phyloP scores from a whole-genome alignment of 2,797 vertebrate genomes.

The Brachymystax lenok region DNA sequence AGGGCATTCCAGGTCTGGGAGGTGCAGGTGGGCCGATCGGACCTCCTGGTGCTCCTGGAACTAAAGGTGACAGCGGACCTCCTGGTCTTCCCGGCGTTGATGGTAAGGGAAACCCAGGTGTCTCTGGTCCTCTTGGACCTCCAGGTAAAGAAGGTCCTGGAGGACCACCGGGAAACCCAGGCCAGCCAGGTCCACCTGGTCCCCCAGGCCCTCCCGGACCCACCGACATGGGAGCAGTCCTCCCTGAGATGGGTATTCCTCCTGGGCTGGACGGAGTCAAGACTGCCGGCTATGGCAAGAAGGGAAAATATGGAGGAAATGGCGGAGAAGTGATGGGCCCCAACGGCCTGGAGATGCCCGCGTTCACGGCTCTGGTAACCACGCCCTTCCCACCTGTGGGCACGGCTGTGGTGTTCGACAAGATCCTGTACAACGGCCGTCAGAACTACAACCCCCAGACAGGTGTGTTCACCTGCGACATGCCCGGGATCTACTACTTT shows the following conservation, averaged over 20 bases:
- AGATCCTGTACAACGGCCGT: constrained; percentile 93
- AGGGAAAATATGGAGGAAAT: constrained; percentile 79
- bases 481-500: constrained; percentile 97
- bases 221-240: constrained; percentile 84
- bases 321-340: constrained; percentile 70
- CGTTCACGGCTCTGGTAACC: constrained; percentile 89
- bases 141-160: constrained; percentile 84
- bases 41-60: constrained; percentile 82
- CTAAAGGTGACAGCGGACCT: constrained; percentile 86
- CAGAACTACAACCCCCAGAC: constrained; percentile 96
- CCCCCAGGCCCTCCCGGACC: constrained; percentile 87
- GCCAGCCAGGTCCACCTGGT: constrained; percentile 87
- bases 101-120: constrained; percentile 83
- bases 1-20: constrained; percentile 89
- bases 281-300: constrained; percentile 83
- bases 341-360: constrained; percentile 90
- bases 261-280: constrained; percentile 86
- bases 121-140: constrained; percentile 84
- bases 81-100: constrained; percentile 85
- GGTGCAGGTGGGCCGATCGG: constrained; percentile 89
- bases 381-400: constrained; percentile 91
- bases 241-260: constrained; percentile 83
- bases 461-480: constrained; percentile 94
- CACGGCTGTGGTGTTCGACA: constrained; percentile 91
- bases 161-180: constrained; percentile 84